Base-by-base conservation (phyloP, 1,140 invertebrate species). In the Drosophila tropicalis region DNA sequence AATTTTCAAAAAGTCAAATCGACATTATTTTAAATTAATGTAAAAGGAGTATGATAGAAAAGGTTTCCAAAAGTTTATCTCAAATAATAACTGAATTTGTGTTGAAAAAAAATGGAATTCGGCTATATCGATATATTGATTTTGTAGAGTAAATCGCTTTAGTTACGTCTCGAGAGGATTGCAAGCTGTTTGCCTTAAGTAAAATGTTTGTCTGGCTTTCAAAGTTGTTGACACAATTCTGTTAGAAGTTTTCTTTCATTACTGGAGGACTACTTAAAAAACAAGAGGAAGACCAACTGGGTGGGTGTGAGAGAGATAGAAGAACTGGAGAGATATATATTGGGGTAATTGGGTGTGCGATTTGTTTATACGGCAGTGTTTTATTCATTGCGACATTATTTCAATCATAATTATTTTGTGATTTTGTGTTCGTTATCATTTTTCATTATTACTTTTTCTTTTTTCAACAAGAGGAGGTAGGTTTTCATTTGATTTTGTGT, bases 331-430 rank as follows among this genome's bases (percentile, higher is more conserved):
- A 56, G 17, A 44, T 12, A 66, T 32, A 25, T 25, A 61, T 62
- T 17, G 25, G 25, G 34, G 71, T 56, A 69, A 67, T 62, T 67
- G 29, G 29, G 72, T 83, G 83, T 83, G 79, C 83, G 67, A 86
- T 51, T 51, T 22, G 81, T 72, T 71, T 71, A 73, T 69, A 84
- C 85, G 84, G 84, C 84, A 89, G 84, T 89, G 84, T 83, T 89
- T 41, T 76, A 40, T 70, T 40, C 73, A 44, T 76, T 51, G 34
- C 40, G 29, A 67, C 58, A 54, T 62, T 32, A 17, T 61, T 56
- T 65, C 62, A 36, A 64, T 64, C 25, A 5, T 39, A 13, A 67
- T 64, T 54, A 71, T 57, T 71, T 72, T 63, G 51, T 54, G 55
- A 67, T 44, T 61, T 79, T 67, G 72, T 75, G 44, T 56, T 58